Evolutionary conservation across 2,888 invertebrate genomes (phyloP), one percentile per base, ranked within the genome.

Genomic region (Patella depressa): DNA sequence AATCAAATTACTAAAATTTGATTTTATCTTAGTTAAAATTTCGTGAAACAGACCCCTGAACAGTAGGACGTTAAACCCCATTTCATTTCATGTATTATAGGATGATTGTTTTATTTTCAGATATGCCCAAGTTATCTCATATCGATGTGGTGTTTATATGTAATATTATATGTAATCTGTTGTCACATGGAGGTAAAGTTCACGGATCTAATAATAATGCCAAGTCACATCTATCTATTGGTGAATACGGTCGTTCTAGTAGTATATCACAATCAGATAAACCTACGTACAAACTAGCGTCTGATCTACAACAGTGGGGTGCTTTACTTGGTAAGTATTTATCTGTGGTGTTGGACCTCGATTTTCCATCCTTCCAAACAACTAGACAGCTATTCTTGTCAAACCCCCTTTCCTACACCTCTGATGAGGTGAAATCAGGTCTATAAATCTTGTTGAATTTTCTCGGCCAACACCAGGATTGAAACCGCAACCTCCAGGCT

Each of bases 71-170:
- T 24, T 24, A 24, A 24, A 24, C 24, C 24, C 24, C 24, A 24
- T 24, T 24, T 24, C 1, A 24, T 24, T 24, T 24, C 1, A 24
- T 24, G 24, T 24, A 24, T 45, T 45, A 9, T 45, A 45, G 1
- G 45, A 45, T 45, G 45, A 45, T 45, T 45, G 45, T 45, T 45
- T 45, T 45, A 9, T 45, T 45, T 96, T 92, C 93, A 95, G 98
- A 98, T 90, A 95, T 97, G 65, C 96, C 97, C 0, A 95, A 96
- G 85, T 94, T 99, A 89, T 94, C 97, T 76, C 96, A 96, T 88
- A 94, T 95, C 19, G 98, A 99, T 91, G 96, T 99, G 24, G 95
- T 95, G 82, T 99, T 97, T 92, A 94, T 97, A 75, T 93, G 99
- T 81, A 96, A 96, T 3, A 95, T 97, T 53, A 95, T 98, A 17